Evolutionary conservation across 2,888 invertebrate genomes (phyloP).

Genomic region (Hirtodrosophila alboralis): DNA sequence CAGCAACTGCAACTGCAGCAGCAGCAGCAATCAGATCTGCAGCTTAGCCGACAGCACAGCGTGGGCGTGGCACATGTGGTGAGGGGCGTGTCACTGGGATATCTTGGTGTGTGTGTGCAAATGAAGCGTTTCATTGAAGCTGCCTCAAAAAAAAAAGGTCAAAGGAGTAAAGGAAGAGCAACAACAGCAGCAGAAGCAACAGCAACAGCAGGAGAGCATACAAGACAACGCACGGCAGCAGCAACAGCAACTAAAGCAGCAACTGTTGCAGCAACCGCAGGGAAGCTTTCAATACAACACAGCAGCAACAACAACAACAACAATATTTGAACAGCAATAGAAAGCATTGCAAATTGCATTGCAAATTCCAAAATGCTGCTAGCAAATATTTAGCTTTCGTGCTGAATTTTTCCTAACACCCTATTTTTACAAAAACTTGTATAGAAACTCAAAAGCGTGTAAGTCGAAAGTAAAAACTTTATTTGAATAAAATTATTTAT

Average conservation of each 20-base stretch:
- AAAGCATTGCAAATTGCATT: conserved; percentile 38
- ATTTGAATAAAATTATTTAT: conserved; percentile 19
- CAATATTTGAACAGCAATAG: conserved; percentile 21
- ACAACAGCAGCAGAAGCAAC: conserved; percentile 8
- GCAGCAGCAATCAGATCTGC: conserved; percentile 38
- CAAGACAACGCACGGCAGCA: conserved; percentile 1
- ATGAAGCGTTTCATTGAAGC: conserved; percentile 26
- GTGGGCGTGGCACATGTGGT: conserved; percentile 35
- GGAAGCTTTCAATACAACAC: background rate
- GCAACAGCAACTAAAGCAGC: conserved; percentile 7
- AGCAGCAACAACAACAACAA: conserved; percentile 8
- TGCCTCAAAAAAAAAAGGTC: conserved; percentile 48
- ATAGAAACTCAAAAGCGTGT: background rate
- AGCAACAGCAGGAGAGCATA: conserved; percentile 3
- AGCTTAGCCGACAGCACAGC: conserved; percentile 47
- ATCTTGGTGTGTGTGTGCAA: conserved; percentile 16
- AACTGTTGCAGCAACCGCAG: conserved; percentile 10
- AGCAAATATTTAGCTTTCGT: conserved; percentile 40
- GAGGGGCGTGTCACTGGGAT: conserved; percentile 34
- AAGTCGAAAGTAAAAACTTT: background rate
- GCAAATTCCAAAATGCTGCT: conserved; percentile 15
- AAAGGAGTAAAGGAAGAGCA: conserved; percentile 15
- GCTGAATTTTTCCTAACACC: conserved; percentile 20
- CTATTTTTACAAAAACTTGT: background rate
- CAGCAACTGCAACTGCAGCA: conserved; percentile 14